A percentile compares a stretch with the other conserved stretches of the same genome.
Conservation (phyloP, 2,888 invertebrate genomes). For the Nymphalis urticae region DNA sequence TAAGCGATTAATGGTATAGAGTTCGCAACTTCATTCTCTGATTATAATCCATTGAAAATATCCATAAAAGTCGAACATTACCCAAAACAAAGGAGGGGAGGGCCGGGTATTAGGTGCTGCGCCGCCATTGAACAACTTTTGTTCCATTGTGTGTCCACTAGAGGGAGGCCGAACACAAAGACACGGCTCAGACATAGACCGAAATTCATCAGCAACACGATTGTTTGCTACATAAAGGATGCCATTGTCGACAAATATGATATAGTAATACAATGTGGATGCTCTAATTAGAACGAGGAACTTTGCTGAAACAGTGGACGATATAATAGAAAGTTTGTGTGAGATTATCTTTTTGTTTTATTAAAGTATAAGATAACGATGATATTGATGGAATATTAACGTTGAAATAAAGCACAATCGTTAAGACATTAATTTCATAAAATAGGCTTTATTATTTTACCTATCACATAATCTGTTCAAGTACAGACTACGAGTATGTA, state of each 20-base stretch:
- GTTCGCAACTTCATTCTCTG: constrained; percentile 75
- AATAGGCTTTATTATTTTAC: no score
- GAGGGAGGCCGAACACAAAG: constrained; percentile 77
- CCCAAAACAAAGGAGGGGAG: constrained; percentile 77
- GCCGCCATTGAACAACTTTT: constrained; percentile 80
- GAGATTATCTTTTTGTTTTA: constrained; percentile 21
- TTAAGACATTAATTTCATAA: no score
- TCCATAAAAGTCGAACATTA: constrained; percentile 82
- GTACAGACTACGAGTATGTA: no score
- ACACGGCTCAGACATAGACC: constrained; percentile 78
- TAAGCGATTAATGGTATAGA: constrained; percentile 56
- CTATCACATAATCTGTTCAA: no score
- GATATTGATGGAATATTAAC: constrained; percentile 4
- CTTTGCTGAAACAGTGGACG: constrained; percentile 35
- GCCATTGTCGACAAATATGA: constrained; percentile 80
- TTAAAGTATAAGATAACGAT: constrained; percentile 1
- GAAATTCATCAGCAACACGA: constrained; percentile 82
- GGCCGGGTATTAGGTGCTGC: constrained; percentile 80
- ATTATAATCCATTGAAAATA: constrained; percentile 81
- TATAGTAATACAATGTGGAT: constrained; percentile 77
- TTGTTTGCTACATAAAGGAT: constrained; percentile 81
- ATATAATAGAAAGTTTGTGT: constrained; percentile 44
- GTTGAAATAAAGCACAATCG: neutral
- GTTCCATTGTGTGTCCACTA: constrained; percentile 80
- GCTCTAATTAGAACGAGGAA: constrained; percentile 74